Conservation (phyloP, 2,797 vertebrate species). For the Enteromius afrohamiltoni region DNA sequence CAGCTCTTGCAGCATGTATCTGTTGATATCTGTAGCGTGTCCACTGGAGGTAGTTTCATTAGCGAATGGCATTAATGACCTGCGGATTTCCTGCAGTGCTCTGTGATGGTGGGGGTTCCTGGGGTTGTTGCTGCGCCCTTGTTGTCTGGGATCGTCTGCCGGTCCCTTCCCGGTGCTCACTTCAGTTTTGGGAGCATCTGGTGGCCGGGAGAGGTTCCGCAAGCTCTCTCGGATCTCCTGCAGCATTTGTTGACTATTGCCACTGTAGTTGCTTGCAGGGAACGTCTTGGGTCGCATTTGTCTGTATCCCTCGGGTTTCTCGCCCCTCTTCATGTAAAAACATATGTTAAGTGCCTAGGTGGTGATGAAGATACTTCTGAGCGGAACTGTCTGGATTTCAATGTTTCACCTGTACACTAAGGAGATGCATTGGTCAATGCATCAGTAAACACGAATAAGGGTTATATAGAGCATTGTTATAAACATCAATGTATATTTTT, state of each 20-base stretch:
- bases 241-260: slow-evolving; percentile 96
- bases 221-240: slow-evolving; percentile 97
- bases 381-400: neutral
- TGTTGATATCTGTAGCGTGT: slow-evolving; percentile 81
- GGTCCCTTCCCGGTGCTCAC: slow-evolving; percentile 77
- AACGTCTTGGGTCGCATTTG: slow-evolving; percentile 99
- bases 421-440: neutral
- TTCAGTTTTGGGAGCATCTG: slow-evolving; percentile 87
- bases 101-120: slow-evolving; percentile 91
- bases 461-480: neutral
- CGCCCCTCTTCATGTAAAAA: slow-evolving; percentile 97
- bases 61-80: slow-evolving; percentile 91
- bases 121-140: slow-evolving; percentile 84
- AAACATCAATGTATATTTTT: neutral
- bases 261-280: slow-evolving; percentile 91
- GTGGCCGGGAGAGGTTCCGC: slow-evolving; percentile 90
- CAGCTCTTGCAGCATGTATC: slow-evolving; percentile 86
- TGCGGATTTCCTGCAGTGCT: slow-evolving; percentile 93
- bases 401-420: slow-evolving; percentile 1
- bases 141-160: slow-evolving; percentile 87
- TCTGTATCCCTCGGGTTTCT: slow-evolving; percentile 96
- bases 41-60: slow-evolving; percentile 81
- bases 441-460: neutral
- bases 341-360: slow-evolving; percentile 61
- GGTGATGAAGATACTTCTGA: slow-evolving; percentile 69